Conservation (phyloP, 2,888 invertebrate species). For the Eumerus sabulonum region DNA sequence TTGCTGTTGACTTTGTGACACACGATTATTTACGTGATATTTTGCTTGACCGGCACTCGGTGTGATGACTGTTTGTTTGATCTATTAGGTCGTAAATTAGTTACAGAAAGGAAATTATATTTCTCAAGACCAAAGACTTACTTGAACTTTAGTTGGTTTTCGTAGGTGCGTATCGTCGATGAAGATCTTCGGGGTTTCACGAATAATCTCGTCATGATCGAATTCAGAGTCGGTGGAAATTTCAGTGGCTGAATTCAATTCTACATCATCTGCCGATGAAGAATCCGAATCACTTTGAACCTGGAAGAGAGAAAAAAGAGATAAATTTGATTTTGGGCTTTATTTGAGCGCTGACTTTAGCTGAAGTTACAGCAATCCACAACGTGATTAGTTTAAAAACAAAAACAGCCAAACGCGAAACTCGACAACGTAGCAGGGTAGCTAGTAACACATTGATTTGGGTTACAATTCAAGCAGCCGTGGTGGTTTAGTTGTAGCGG, state of each 20-base stretch:
- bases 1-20: slow-evolving; percentile 72
- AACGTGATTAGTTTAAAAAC: slow-evolving; percentile 14
- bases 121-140: slow-evolving; percentile 77
- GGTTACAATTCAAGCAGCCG: background rate
- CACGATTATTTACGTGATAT: slow-evolving; percentile 71
- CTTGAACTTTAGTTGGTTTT: slow-evolving; percentile 83
- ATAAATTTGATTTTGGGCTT: slow-evolving; percentile 4
- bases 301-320: slow-evolving; percentile 77
- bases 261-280: slow-evolving; percentile 85
- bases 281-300: slow-evolving; percentile 84
- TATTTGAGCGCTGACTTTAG: background rate
- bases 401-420: slow-evolving; percentile 26
- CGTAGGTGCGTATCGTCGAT: slow-evolving; percentile 84
- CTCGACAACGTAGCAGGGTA: slow-evolving; percentile 45
- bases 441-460: slow-evolving; percentile 37
- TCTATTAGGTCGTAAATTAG: slow-evolving; percentile 72
- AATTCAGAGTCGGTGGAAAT: slow-evolving; percentile 96
- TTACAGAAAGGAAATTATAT: background rate
- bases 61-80: slow-evolving; percentile 76
- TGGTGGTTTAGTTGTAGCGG: background rate
- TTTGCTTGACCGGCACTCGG: slow-evolving; percentile 67
- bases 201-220: slow-evolving; percentile 87
- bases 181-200: slow-evolving; percentile 87
- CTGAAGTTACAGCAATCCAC: slow-evolving; percentile 24
- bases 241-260: slow-evolving; percentile 92